Percentiles rank a stretch among this genome's conserved stretches.
Evolutionary conservation across 2,113 vertebrate genomes (phyloP).

Genomic region (Ptilonorhynchus violaceus): DNA sequence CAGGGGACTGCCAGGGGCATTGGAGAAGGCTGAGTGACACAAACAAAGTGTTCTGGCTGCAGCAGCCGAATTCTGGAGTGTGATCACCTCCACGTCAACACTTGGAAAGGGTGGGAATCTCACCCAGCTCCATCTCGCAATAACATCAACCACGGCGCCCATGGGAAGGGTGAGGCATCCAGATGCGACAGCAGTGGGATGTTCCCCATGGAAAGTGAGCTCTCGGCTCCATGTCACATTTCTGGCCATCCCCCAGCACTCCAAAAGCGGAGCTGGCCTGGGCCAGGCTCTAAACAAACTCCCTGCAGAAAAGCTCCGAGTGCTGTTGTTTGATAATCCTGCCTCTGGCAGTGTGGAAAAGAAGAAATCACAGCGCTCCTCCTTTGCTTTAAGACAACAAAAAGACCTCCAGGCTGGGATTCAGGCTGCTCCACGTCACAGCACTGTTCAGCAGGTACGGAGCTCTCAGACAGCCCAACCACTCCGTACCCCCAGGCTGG

Average conservation of each 20-base stretch:
- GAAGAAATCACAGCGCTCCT: background rate
- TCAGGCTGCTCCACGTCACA: rapidly evolving
- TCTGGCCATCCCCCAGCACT: background rate
- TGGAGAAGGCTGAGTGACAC: background rate
- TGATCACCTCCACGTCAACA: background rate
- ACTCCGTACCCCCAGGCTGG: background rate
- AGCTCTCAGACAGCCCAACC: background rate
- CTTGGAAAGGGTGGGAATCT: background rate
- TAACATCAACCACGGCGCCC: background rate
- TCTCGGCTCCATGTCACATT: background rate
- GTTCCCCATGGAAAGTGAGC: background rate
- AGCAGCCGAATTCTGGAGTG: background rate
- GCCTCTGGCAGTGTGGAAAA: background rate
- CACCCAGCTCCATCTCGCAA: background rate
- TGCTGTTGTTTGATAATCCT: background rate
- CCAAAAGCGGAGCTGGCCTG: background rate
- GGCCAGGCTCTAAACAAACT: background rate
- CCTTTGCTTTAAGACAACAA: background rate
- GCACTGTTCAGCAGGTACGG: background rate
- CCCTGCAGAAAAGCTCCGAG: background rate
- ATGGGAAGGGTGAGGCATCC: background rate
- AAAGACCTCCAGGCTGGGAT: background rate
- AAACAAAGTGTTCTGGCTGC: background rate
- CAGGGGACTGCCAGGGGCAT: background rate
- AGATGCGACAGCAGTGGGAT: background rate